Evolutionary conservation across 2,888 invertebrate species (phyloP), one percentile per base, ranked within the genome.

Genomic region (Spisula subtruncata): DNA sequence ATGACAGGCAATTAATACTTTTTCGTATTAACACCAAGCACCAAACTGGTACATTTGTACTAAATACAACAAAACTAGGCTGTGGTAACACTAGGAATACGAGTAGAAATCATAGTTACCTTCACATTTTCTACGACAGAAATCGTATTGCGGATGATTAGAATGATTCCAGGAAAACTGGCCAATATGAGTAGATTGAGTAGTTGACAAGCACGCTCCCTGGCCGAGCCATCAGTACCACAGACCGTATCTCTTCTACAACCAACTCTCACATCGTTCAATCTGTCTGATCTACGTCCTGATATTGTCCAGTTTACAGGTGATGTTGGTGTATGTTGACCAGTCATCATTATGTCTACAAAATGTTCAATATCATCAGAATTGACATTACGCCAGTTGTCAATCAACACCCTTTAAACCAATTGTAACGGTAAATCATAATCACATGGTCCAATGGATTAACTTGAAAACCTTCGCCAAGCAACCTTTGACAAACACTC

Each of bases 171-270:
- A 1, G 92, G 92, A 2, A 92, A 51, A 0, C 84, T 81, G 8
- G 91, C 86, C 56, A 92, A 81, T 8, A 88, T 16, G n/a, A 90
- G 85, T 0, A 92, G 60, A 56, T 90, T 90, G 14, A 90, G 60
- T 32, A 92, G 80, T 83, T 92, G 92, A 66, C 92, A 92, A 35
- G 79, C 54, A 18, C 71, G 79, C 6, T 90, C 81, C 25, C 86
- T 83, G 10, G 35, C 10, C 20, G 90, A 89, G 1, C 92, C 90
- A 20, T 79, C 81, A 6, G n/a, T 25, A 0, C 91, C 91, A 29
- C 91, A 91, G 0, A 83, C 16, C 0, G 56, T 48, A 0, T 60
- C 41, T 18, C 60, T 56, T n/a, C 41, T 14, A 12, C 60, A 5
- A 4, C 41, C n/a, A 25, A 66, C 25, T 2, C 25, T 25, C 5